Base-by-base conservation (phyloP, 2,113 vertebrate species). In the Daubentonia madagascariensis region DNA sequence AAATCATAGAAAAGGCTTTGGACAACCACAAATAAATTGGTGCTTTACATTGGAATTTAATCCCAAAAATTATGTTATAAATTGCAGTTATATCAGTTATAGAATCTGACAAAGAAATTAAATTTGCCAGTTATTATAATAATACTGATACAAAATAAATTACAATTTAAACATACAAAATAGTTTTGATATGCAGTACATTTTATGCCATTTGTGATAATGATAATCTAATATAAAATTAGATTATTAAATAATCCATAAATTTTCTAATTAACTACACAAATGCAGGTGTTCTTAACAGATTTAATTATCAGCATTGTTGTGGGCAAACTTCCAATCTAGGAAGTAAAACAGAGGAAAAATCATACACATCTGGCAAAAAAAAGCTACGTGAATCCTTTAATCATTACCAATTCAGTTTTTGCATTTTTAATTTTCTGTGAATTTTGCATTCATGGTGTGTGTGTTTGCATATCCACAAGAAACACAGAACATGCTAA, bases 271-370 rank as follows among this genome's bases (percentile, higher is more conserved):
- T 35, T 70, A 78, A 35, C 35, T 87, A 84, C 3, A 68, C 40
- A 91, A 91, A 83, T 73, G 28, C 20, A 90, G 85, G 16, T 87
- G 25, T 95, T 85, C 67, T 81, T 95, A 59, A 48, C 23, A 95
- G 30, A 86, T 76, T 85, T 11, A 81, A 17, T 63, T 17, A 86
- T 81, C 18, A 68, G 0, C 18, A 68, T 75, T 68, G n/a, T 59
- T 89, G 40, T 81, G 8, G 9, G 22, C 52, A 84, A 78, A 72
- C 9, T 88, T 87, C n/a, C 25, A 94, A 96, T 73, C 16, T 73
- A 63, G 5, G 8, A 28, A 76, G 3, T 5, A 61, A 70, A 92
- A 89, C 10, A 79, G 84, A 85, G 9, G 8, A 37, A 65, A 52
- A 85, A 25, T 12, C 16, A 54, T 0, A 30, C 12, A 61, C 2